phyloP scores from a whole-genome alignment of 2,113 vertebrate species.

The Ranitomeya imitator region DNA sequence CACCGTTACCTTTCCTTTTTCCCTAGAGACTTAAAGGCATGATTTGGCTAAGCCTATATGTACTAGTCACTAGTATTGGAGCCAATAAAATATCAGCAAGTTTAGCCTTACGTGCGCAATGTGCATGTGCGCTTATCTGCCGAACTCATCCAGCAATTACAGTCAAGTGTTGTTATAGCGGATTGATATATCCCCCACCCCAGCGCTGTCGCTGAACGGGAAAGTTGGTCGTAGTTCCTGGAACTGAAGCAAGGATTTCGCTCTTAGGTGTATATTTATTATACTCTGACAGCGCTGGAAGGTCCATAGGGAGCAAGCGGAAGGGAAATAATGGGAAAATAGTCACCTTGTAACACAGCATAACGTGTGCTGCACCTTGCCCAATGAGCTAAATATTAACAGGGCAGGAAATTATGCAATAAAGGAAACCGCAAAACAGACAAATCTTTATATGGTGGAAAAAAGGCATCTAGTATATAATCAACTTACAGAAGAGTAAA shows the following conservation, averaged over 20 bases:
- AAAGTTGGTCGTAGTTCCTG: neutral
- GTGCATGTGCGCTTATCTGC: too few relatives aligned
- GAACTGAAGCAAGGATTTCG: neutral
- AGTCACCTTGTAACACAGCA: neutral
- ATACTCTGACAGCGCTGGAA: neutral
- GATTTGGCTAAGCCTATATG: too few relatives aligned
- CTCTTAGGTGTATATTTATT: neutral
- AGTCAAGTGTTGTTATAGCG: neutral
- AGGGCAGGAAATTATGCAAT: constrained; percentile 13
- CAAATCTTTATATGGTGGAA: neutral
- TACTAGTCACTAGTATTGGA: too few relatives aligned
- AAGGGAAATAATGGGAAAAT: neutral
- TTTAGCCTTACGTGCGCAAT: too few relatives aligned
- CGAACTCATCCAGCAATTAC: neutral
- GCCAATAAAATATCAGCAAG: too few relatives aligned
- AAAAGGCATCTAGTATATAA: neutral
- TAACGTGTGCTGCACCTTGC: neutral
- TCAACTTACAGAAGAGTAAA: too few relatives aligned
- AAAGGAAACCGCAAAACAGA: neutral
- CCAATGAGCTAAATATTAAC: neutral
- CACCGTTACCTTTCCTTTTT: too few relatives aligned
- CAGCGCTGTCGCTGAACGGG: neutral
- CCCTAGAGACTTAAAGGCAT: too few relatives aligned
- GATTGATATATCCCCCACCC: neutral
- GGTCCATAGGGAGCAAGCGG: neutral